These are phyloP conservation scores for Perizoma flavofasciatum DNA, from an alignment of 2,888 invertebrate genomes.

Conservation along the genomic window DNA sequence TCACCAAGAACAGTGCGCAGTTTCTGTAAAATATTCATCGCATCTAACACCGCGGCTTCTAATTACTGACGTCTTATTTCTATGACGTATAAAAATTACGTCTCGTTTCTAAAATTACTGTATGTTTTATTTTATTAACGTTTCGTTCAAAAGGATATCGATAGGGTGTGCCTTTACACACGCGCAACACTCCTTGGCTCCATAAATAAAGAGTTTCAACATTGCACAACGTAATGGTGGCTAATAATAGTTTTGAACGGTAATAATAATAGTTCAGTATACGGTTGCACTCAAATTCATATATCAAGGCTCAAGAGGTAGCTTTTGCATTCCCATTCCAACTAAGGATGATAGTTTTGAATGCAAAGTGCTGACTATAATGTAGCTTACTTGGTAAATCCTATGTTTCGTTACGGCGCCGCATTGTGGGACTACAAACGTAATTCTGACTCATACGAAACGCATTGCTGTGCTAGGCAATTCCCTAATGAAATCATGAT, in stretches of 20 bases:
- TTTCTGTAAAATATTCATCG: too few relatives aligned
- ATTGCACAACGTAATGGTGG: slow-evolving; percentile 13
- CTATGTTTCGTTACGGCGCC: slow-evolving; percentile 19
- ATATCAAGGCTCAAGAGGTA: slow-evolving; percentile 23
- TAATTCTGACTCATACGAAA: slow-evolving; percentile 33
- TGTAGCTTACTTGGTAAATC: slow-evolving; percentile 32
- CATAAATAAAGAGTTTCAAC: slow-evolving; percentile 13
- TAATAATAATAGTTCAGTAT: too few relatives aligned
- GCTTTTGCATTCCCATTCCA: slow-evolving; percentile 30
- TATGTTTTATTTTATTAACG: too few relatives aligned
- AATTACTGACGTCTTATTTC: too few relatives aligned
- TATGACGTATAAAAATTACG: too few relatives aligned
- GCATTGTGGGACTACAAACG: slow-evolving; percentile 29
- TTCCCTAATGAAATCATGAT: slow-evolving; percentile 29
- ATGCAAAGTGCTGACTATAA: slow-evolving; percentile 33
- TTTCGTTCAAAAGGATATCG: too few relatives aligned
- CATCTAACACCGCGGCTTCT: too few relatives aligned
- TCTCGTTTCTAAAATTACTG: too few relatives aligned
- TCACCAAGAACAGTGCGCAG: not conserved
- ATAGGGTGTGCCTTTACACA: too few relatives aligned
- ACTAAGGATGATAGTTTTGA: slow-evolving; percentile 35
- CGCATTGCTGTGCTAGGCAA: slow-evolving; percentile 25
- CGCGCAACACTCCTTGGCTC: too few relatives aligned
- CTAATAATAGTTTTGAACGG: slow-evolving; percentile 24
- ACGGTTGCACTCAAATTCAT: slow-evolving; percentile 19